Conservation (phyloP, 1,140 invertebrate genomes). For the Brachionus koreanus region DNA sequence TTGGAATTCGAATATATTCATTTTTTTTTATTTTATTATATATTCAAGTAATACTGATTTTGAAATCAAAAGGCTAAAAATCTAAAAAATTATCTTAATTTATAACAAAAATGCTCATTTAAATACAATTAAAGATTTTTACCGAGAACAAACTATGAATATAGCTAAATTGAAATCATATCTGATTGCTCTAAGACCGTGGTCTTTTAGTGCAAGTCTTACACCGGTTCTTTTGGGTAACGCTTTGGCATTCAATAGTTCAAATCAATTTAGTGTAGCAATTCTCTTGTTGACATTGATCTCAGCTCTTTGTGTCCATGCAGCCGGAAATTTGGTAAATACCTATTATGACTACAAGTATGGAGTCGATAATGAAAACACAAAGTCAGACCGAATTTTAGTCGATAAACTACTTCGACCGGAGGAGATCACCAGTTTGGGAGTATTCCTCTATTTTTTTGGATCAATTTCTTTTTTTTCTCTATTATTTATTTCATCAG, state of each 20-base stretch:
- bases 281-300: constrained; percentile 75
- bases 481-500: constrained; percentile 73
- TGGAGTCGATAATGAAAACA: constrained; percentile 67
- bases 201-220: constrained; percentile 84
- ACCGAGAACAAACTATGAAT: background rate
- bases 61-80: background rate
- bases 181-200: constrained; percentile 77
- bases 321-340: constrained; percentile 92
- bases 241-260: constrained; percentile 74
- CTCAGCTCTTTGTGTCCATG: constrained; percentile 82
- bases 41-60: background rate
- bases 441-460: constrained; percentile 76
- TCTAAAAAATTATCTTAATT: background rate
- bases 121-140: background rate
- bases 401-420: constrained; percentile 81
- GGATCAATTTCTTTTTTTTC: constrained; percentile 83
- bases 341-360: constrained; percentile 65
- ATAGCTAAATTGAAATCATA: constrained; percentile 58
- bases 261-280: constrained; percentile 69
- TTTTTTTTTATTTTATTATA: background rate
- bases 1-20: background rate
- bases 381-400: constrained; percentile 78
- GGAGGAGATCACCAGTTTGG: constrained; percentile 78
- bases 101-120: background rate
- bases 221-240: constrained; percentile 82